Evolutionary conservation across 1,140 invertebrate genomes (phyloP), one percentile per base, ranked within the genome.

Genomic region (Galleria mellonella): DNA sequence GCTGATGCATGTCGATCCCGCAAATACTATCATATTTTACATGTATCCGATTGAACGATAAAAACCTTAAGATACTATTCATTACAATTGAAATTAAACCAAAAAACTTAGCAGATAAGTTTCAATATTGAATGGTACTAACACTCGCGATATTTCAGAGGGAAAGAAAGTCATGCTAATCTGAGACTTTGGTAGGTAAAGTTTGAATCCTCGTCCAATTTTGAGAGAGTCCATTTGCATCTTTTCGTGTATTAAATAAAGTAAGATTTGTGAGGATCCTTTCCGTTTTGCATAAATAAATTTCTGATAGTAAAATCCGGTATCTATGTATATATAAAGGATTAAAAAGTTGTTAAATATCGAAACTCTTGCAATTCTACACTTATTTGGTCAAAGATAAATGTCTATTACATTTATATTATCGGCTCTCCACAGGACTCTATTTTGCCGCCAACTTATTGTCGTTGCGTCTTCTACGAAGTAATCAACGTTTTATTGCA

Each of bases 401-500:
- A 23, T 23, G 17, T 23, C 17, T 23, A 23, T 23, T 45, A 17
- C 40, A 46, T 49, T 48, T 35, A 30, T 27, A 36, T 55, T 56
- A 77, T 76, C 69, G 58, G 54, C 67, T 55, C 62, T 62, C 67
- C 54, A 49, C 70, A 69, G 72, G n/a, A 35, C 55, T 47, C 48
- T 56, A 65, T 66, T 74, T 55, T 44, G 51, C 50, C 48, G 50
- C 38, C 50, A 35, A 35, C 66, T n/a, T 68, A 75, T 72, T 67
- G 54, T 35, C 52, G 46, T 57, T 6, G 17, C 49, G 60, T 47
- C 61, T 63, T 57, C 47, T 57, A 49, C 35, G 17, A 37, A 40
- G 55, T 71, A 82, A 83, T 83, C 77, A 78, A 76, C 68, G 62
- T 64, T 71, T 75, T 81, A 79, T 78, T 75, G 57, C 65, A 40